These are phyloP conservation scores for Oryzias melastigma DNA, from an alignment of 2,113 vertebrate genomes.

Conservation along the genomic window DNA sequence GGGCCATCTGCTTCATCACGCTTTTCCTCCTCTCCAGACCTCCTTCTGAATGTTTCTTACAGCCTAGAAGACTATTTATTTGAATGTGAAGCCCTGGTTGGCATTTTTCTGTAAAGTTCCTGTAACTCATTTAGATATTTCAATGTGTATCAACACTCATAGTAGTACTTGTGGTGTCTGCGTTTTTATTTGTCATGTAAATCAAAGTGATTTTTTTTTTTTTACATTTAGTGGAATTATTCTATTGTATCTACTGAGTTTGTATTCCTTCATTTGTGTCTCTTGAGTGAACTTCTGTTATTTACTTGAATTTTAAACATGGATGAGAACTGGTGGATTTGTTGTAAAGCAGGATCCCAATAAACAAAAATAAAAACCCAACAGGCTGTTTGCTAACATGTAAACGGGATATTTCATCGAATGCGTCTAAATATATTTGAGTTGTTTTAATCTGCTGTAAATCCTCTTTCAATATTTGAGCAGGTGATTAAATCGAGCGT, in stretches of 20 bases:
- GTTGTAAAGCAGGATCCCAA: constrained; percentile 51
- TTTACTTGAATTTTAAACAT: constrained; percentile 66
- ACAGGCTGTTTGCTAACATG: not conserved
- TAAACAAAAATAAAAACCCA: constrained; percentile 39
- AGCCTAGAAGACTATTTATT: constrained; percentile 68
- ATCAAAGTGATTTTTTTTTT: constrained; percentile 1
- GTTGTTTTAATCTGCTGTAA: not conserved
- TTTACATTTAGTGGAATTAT: too few species aligned
- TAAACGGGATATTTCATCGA: not conserved
- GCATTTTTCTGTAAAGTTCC: constrained; percentile 44
- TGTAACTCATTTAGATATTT: constrained; percentile 50
- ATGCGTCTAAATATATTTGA: not conserved
- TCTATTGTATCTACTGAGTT: constrained; percentile 31
- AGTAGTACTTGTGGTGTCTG: constrained; percentile 26
- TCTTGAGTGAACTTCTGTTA: constrained; percentile 53
- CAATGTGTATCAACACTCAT: constrained; percentile 64
- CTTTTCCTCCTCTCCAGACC: constrained; percentile 47
- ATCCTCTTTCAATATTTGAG: too few species aligned
- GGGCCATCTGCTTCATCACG: not conserved
- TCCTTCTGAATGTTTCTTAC: constrained; percentile 66
- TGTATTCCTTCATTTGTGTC: constrained; percentile 7
- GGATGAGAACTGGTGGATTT: constrained; percentile 39
- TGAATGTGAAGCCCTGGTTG: constrained; percentile 75
- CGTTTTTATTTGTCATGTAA: constrained; percentile 11
- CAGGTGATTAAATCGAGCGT: too few species aligned